Conservation (phyloP, 2,797 vertebrate genomes). For the Babyrousa celebensis region DNA sequence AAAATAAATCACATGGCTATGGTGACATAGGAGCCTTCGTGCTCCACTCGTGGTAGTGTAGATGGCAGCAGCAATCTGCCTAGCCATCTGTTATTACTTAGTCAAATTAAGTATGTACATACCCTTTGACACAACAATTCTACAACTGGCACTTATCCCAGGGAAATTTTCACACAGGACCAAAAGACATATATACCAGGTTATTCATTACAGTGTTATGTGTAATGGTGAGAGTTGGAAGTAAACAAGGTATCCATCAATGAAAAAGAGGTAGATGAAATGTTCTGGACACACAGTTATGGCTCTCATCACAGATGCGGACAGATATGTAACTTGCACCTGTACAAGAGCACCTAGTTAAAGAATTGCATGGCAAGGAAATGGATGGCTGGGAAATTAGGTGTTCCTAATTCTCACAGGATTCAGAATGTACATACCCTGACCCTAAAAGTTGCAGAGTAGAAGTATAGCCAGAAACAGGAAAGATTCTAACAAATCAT, state of each 20-base stretch:
- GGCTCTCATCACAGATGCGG: not conserved
- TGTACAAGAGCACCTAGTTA: not conserved
- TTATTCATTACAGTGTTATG: constrained; percentile 56
- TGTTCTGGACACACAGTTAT: not conserved
- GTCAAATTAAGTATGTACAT: constrained; percentile 81
- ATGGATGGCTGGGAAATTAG: not conserved
- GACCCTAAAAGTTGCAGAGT: not conserved
- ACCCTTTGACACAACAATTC: constrained; percentile 77
- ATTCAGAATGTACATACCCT: not conserved
- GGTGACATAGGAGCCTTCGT: constrained; percentile 31
- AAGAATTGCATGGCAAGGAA: not conserved
- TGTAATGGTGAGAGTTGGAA: constrained; percentile 27
- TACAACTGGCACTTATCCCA: constrained; percentile 75
- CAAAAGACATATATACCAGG: constrained; percentile 53
- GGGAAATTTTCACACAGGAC: constrained; percentile 67
- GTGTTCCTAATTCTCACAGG: not conserved
- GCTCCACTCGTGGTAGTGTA: constrained; percentile 68
- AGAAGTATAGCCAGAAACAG: not conserved
- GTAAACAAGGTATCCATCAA: not conserved
- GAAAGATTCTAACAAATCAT: not conserved
- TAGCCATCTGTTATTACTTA: constrained; percentile 82
- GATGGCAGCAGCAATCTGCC: constrained; percentile 70
- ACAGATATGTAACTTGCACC: not conserved
- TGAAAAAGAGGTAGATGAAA: not conserved
- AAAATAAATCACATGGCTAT: constrained; percentile 49